These are phyloP conservation scores for Psammodynastes pulverulentus DNA, from an alignment of 2,113 vertebrate species.

Conservation along the genomic window DNA sequence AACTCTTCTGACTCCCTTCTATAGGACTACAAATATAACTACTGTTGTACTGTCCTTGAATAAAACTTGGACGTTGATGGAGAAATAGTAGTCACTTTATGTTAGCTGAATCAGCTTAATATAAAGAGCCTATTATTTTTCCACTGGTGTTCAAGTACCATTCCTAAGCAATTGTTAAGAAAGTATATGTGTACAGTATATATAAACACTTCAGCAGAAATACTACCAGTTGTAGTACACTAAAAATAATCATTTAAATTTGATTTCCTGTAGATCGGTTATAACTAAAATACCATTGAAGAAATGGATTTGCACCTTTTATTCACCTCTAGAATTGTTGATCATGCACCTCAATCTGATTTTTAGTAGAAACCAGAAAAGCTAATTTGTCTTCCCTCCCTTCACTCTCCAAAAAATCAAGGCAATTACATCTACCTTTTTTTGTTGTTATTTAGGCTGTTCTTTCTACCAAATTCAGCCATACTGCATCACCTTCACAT, in stretches of 20 bases:
- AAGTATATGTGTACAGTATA: background rate
- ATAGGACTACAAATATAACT: background rate
- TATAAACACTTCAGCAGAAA: background rate
- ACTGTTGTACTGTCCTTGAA: background rate
- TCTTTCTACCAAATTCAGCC: background rate
- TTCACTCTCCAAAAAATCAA: background rate
- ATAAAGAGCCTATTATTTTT: background rate
- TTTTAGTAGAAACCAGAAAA: background rate
- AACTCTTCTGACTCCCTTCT: background rate
- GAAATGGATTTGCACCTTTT: background rate
- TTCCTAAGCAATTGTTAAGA: slow-evolving; percentile 5
- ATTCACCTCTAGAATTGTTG: background rate
- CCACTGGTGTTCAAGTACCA: background rate
- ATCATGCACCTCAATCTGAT: background rate
- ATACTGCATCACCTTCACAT: background rate
- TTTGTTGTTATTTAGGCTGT: background rate
- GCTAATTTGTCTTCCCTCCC: background rate
- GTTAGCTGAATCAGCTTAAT: background rate
- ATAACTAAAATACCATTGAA: background rate
- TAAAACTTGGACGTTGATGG: background rate
- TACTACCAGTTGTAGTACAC: background rate
- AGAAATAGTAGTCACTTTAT: background rate
- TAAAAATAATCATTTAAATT: background rate
- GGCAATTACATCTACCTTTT: background rate
- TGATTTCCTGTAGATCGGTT: background rate